Base-by-base conservation (phyloP, 1,140 invertebrate species). In the Antheraea pernyi region DNA sequence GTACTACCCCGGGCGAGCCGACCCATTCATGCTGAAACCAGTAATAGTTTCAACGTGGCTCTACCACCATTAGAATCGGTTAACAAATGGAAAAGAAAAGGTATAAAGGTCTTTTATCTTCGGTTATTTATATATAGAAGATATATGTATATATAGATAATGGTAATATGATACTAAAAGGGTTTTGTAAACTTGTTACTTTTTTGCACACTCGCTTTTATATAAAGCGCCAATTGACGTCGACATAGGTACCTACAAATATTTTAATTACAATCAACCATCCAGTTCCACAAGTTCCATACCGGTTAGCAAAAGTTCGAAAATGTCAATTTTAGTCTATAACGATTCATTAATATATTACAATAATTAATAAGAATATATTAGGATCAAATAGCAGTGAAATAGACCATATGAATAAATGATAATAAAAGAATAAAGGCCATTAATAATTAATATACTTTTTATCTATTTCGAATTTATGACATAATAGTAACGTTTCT, bases 271-370 rank as follows among this genome's bases (percentile, higher is more conserved):
- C 46, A 53, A 42, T 53, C 13, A 53, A 16, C 46, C 0, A 16
- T 53, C 46, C 11, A 13, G 46, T 53, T 53, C 16, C 13, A 13
- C 46, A 53, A 53, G 46, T 53, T 5, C 13, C 4, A 53, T 13
- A 53, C 46, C 46, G 46, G 46, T 53, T 53, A 16, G 5, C 46
- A 16, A 16, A 53, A 53, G 0, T 13, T 53, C 46, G 13, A 53
- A 42, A 53, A 53, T 53, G 46, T 53, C 46, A 53, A 53, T 53
- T 53, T 53, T 53, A n/a, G 46, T 53, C 16, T 53, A 53, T 13
- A n/a, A 53, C 1, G 46, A 0, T 53, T 53, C 46, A 0, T 53
- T 53, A 53, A 53, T 53, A 53, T 13, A 42, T 42, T 11, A 42
- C 8, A 42, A 16, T 16, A 53, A 53, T 16, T 53, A 16, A 53